Evolutionary conservation across 2,888 invertebrate genomes (phyloP), one percentile per base, ranked within the genome.

Genomic region (Lobophora halterata): DNA sequence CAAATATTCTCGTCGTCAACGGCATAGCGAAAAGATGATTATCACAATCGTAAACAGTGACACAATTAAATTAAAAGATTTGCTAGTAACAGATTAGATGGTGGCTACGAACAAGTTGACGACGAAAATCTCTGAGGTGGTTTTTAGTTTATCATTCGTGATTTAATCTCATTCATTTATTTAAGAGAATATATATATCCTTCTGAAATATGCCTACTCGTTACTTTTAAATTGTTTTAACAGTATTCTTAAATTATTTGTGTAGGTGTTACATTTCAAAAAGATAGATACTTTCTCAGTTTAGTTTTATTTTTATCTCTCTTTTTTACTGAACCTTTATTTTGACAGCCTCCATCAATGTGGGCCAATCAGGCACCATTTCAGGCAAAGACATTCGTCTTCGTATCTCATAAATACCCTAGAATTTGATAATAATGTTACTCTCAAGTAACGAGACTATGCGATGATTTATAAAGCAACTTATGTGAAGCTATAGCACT

Each of bases 361-460:
- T 90, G 71, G 94, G 94, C 93, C 93, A 94, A 88, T 94, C 94
- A 67, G 92, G 92, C 79, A 94, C 92, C 74, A 93, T 79, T 88
- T 92, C 92, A 72, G 88, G 88, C 58, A 92, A 88, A 83, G 91
- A 90, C 86, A 90, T 90, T 64, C 91, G 90, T 87, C 92, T 90
- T 83, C 88, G 88, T 81, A 90, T 91, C 71, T 90, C 88, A 90
- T 90, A 91, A 77, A 91, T 83, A 72, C 89, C 91, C 91, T 91
- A 90, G 79, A 90, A 89, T 85, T 80, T 79, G 76, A 65, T 79
- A 66, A 56, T 70, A 55, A 65, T 57, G 73, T 78, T 76, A 79
- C 58, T 61, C 51, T 60, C 33, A 57, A 61, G 65, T 56, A 53
- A 62, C 50, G 46, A 32, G 45, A 52, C 49, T 52, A 47, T 37